phyloP scores from a whole-genome alignment of 2,888 invertebrate species.

The Fissipunctia ypsillon region DNA sequence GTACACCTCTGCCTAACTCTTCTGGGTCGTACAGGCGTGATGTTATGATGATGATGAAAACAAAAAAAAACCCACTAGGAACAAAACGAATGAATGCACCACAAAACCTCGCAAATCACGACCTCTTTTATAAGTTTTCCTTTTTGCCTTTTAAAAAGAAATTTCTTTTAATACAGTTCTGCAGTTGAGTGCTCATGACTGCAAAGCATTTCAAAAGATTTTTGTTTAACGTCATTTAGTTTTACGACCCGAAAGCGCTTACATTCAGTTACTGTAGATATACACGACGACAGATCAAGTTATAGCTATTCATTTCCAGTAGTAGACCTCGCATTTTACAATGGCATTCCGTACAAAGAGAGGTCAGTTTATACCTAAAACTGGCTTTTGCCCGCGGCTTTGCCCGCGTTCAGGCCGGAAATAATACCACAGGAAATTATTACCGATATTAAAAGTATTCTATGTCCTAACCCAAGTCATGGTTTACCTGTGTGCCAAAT shows the following conservation, averaged over 20 bases:
- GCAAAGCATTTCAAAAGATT: slow-evolving; percentile 55
- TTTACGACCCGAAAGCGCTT: slow-evolving; percentile 31
- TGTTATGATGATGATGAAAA: neutral
- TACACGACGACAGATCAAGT: too few relatives aligned
- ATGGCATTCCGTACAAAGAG: too few relatives aligned
- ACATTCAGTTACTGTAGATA: too few relatives aligned
- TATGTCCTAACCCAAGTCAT: too few relatives aligned
- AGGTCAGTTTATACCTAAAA: too few relatives aligned
- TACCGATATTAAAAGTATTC: too few relatives aligned
- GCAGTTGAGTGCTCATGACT: slow-evolving; percentile 46
- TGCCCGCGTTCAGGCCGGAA: too few relatives aligned
- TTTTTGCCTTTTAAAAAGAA: slow-evolving; percentile 39
- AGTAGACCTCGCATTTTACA: too few relatives aligned
- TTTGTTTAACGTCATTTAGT: slow-evolving; percentile 54
- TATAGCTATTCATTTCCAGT: too few relatives aligned
- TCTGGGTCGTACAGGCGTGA: neutral
- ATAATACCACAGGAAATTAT: too few relatives aligned
- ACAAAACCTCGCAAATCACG: slow-evolving; percentile 25
- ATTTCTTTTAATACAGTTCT: slow-evolving; percentile 48
- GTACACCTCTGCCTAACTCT: neutral
- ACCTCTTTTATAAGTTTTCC: slow-evolving; percentile 14
- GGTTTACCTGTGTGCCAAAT: too few relatives aligned
- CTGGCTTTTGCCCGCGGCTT: too few relatives aligned
- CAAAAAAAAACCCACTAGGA: neutral
- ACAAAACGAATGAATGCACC: slow-evolving; percentile 6